phyloP scores from a whole-genome alignment of 1,140 invertebrate genomes.

The Drosophila nasuta region DNA sequence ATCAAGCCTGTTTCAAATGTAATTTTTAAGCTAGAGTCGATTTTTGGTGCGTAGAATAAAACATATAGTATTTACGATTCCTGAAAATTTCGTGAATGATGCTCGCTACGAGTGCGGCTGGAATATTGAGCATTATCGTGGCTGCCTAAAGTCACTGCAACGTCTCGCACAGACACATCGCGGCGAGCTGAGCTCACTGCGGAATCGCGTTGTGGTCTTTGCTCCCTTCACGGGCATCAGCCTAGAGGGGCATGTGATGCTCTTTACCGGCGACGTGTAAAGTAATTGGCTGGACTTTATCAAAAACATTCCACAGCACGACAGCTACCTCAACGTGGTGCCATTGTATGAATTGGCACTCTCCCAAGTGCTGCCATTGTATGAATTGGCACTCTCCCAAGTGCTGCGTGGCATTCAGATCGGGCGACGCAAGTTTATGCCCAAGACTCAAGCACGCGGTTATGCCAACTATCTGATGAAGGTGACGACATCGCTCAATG shows the following conservation, averaged over 20 bases:
- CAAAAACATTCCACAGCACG: constrained; percentile 92
- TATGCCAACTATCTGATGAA: constrained; percentile 93
- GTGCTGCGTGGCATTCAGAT: constrained; percentile 93
- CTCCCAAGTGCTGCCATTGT: constrained; percentile 90
- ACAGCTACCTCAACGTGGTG: constrained; percentile 89
- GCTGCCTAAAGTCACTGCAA: constrained; percentile 91
- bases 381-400: constrained; percentile 93
- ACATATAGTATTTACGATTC: no score
- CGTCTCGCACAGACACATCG: constrained; percentile 90
- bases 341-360: constrained; percentile 93
- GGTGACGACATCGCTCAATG: constrained; percentile 92
- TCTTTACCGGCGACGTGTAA: constrained; percentile 95
- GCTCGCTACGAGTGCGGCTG: constrained; percentile 93
- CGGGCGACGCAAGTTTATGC: constrained; percentile 95
- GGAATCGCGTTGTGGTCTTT: constrained; percentile 91
- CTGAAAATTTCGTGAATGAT: not conserved
- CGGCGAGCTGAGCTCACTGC: constrained; percentile 88
- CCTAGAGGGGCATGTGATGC: constrained; percentile 93
- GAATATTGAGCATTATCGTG: constrained; percentile 94
- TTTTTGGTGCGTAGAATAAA: no score
- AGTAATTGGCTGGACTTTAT: constrained; percentile 96
- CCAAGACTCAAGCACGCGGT: constrained; percentile 92
- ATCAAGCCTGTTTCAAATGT: no score
- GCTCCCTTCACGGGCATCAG: constrained; percentile 95
- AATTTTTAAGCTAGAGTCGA: no score